phyloP scores from a whole-genome alignment of 2,113 vertebrate species.

The Ondatra zibethicus region DNA sequence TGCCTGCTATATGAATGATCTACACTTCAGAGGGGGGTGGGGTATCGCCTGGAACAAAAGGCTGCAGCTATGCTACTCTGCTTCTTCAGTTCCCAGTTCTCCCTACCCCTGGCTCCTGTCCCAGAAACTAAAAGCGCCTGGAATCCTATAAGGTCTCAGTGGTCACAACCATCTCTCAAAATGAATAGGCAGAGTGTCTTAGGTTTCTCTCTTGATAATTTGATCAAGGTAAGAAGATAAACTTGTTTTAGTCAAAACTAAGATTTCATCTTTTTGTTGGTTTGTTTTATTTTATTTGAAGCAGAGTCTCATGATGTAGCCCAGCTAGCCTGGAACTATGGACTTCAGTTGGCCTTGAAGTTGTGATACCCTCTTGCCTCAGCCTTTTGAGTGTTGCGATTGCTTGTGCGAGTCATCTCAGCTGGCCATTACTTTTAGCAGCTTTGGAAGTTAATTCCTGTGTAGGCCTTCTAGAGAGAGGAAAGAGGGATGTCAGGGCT shows the following conservation, averaged over 20 bases:
- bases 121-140: constrained; percentile 6
- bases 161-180: neutral
- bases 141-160: fast-evolving
- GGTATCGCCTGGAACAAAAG: neutral
- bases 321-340: neutral
- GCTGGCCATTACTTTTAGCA: neutral
- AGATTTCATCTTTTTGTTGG: neutral
- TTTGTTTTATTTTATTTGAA: neutral
- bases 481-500: neutral
- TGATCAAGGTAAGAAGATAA: neutral
- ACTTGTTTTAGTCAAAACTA: constrained; percentile 16
- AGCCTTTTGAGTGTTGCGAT: neutral
- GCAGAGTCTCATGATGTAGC: neutral
- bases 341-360: neutral
- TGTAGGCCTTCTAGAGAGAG: neutral
- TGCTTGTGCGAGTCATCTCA: too few relatives aligned
- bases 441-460: neutral
- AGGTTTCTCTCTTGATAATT: neutral
- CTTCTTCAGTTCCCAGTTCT: neutral
- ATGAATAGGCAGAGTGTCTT: neutral
- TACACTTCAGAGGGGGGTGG: neutral
- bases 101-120: neutral
- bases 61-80: neutral
- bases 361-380: neutral
- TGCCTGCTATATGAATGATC: neutral